phyloP scores from a whole-genome alignment of 2,113 vertebrate species.

The Perccottus glenii region DNA sequence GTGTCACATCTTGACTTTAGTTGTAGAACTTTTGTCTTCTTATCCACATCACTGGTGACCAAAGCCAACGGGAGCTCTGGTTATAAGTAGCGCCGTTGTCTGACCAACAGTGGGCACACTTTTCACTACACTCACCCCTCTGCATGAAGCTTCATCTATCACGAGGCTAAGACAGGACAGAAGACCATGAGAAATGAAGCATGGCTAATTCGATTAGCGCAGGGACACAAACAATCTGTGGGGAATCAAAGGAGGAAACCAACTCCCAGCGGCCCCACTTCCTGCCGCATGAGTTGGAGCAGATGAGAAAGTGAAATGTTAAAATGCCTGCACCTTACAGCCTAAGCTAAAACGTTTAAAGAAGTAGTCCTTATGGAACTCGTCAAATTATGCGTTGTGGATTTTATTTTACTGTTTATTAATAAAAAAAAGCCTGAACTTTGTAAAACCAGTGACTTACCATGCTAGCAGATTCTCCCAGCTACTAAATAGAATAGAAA shows the following conservation, averaged over 20 bases:
- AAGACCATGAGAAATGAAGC: slow-evolving; percentile 79
- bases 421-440: too few relatives aligned
- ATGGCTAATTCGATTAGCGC: slow-evolving; percentile 79
- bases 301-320: slow-evolving; percentile 56
- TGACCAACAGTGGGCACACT: slow-evolving; percentile 65
- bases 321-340: slow-evolving; percentile 42
- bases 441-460: too few relatives aligned
- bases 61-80: slow-evolving; percentile 52
- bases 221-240: slow-evolving; percentile 76
- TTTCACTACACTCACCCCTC: slow-evolving; percentile 59
- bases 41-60: slow-evolving; percentile 41
- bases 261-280: slow-evolving; percentile 65
- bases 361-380: too few relatives aligned
- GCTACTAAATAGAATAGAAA: too few relatives aligned
- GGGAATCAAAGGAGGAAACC: slow-evolving; percentile 72
- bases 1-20: neutral
- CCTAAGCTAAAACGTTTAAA: too few relatives aligned
- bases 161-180: slow-evolving; percentile 67
- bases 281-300: slow-evolving; percentile 64
- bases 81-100: slow-evolving; percentile 48
- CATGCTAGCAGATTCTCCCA: too few relatives aligned
- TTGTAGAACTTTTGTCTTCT: slow-evolving; percentile 12
- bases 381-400: too few relatives aligned
- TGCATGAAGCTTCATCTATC: slow-evolving; percentile 72
- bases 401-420: too few relatives aligned